phyloP scores from a whole-genome alignment of 2,113 vertebrate genomes.

The Balaeniceps rex region DNA sequence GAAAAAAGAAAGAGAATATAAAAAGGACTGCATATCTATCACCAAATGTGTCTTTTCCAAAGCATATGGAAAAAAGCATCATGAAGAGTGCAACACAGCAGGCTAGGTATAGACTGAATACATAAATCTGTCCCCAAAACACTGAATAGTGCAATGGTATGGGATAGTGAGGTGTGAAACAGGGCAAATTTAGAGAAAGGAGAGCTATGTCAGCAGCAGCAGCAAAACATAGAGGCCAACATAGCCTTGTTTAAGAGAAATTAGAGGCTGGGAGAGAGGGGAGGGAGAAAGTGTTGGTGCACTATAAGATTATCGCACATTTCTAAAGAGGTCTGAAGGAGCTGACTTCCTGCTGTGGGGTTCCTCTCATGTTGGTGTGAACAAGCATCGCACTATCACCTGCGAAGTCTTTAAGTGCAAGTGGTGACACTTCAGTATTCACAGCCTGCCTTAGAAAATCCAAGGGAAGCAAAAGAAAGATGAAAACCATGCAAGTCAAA shows the following conservation, averaged over 20 bases:
- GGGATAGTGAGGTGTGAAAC: slow-evolving; percentile 26
- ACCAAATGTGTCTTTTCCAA: slow-evolving; percentile 15
- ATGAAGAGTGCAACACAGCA: not conserved
- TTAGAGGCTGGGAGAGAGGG: slow-evolving; percentile 36
- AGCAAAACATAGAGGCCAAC: not conserved
- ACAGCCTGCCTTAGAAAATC: slow-evolving; percentile 49
- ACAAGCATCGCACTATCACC: slow-evolving; percentile 44
- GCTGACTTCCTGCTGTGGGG: slow-evolving; percentile 51
- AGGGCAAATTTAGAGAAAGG: slow-evolving; percentile 21
- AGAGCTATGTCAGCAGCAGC: not conserved
- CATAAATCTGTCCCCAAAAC: not conserved
- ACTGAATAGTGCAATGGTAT: not conserved
- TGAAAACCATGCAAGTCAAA: slow-evolving; percentile 57
- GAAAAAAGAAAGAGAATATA: not conserved
- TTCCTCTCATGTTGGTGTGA: slow-evolving; percentile 53
- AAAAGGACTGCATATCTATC: not conserved
- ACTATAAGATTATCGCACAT: slow-evolving; percentile 54
- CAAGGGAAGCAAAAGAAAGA: slow-evolving; percentile 44
- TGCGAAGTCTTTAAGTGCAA: slow-evolving; percentile 52
- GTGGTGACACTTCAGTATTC: slow-evolving; percentile 51
- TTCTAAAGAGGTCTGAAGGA: slow-evolving; percentile 53
- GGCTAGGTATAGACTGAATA: not conserved
- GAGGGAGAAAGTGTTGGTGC: slow-evolving; percentile 55
- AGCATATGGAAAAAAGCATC: not conserved
- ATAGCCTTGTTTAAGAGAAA: slow-evolving; percentile 37